These are phyloP conservation scores for Rhabditophanes sp. DNA, from an alignment of 2,888 invertebrate genomes.

Conservation along the genomic window DNA sequence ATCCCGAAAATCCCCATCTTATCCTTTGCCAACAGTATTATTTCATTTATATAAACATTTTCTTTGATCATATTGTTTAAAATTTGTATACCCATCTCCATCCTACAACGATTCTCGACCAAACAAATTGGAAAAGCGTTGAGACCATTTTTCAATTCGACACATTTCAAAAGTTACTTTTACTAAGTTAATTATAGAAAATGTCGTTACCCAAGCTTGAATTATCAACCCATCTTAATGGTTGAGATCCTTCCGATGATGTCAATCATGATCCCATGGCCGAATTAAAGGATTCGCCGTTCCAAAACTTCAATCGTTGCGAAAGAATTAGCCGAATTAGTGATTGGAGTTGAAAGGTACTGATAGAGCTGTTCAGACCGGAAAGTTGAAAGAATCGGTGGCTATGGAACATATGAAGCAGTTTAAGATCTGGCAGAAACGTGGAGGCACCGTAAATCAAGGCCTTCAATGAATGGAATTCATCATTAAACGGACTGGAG, in stretches of 20 bases:
- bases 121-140: too few relatives aligned
- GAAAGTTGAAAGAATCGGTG: too few relatives aligned
- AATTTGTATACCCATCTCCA: too few relatives aligned
- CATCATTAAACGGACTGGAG: slow-evolving; percentile 55
- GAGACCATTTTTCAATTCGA: too few relatives aligned
- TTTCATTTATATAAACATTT: too few relatives aligned
- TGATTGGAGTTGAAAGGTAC: slow-evolving; percentile 66
- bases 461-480: slow-evolving; percentile 97
- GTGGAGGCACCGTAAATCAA: slow-evolving; percentile 63
- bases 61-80: too few relatives aligned
- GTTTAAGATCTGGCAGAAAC: slow-evolving; percentile 70
- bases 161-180: too few relatives aligned
- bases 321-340: slow-evolving; percentile 86
- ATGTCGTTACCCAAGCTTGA: slow-evolving; percentile 17
- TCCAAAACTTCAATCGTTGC: slow-evolving; percentile 95
- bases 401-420: slow-evolving; percentile 47
- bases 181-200: too few relatives aligned
- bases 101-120: too few relatives aligned
- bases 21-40: too few relatives aligned
- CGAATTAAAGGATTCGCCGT: slow-evolving; percentile 68
- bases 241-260: slow-evolving; percentile 17
- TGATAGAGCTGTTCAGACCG: slow-evolving; percentile 52
- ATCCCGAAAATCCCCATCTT: too few relatives aligned
- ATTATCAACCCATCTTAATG: slow-evolving; percentile 11
- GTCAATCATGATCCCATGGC: slow-evolving; percentile 6